A percentile compares a stretch with the other conserved stretches of the same genome.
These are phyloP conservation scores for Mixornis gularis DNA, from an alignment of 2,113 vertebrate genomes.

Conservation along the genomic window DNA sequence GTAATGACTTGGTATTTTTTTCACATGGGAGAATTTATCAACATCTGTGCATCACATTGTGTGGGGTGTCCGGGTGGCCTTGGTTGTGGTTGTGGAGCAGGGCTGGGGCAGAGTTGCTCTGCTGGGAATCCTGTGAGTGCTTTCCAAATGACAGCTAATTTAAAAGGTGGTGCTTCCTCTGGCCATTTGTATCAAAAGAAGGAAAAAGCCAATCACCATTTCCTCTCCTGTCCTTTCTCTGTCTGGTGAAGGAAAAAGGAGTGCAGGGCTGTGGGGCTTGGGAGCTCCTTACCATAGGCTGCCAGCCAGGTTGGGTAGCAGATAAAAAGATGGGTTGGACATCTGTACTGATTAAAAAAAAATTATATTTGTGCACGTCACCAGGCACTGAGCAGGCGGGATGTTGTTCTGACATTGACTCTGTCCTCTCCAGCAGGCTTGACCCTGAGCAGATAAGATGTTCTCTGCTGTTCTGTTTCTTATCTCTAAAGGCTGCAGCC, in stretches of 20 bases:
- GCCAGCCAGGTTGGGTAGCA: not conserved
- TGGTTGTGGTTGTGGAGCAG: not conserved
- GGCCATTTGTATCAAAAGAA: not conserved
- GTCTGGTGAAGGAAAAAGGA: not conserved
- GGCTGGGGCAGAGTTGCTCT: not conserved
- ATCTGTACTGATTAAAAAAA: not conserved
- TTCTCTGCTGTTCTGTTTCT: not conserved
- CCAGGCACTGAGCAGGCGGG: rapidly evolving
- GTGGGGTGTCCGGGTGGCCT: not conserved
- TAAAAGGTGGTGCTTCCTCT: conserved; percentile 1
- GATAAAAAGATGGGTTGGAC: not conserved
- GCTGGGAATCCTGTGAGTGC: not conserved
- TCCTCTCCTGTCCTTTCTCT: not conserved
- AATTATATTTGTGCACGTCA: not conserved
- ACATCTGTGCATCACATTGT: conserved; percentile 35
- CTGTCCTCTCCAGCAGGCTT: not conserved
- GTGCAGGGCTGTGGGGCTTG: not conserved
- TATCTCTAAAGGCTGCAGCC: not conserved
- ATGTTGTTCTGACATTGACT: not conserved
- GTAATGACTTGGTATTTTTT: conserved; percentile 52
- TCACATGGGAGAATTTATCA: conserved; percentile 56
- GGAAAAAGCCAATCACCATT: not conserved
- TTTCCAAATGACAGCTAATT: not conserved
- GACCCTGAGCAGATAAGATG: not conserved
- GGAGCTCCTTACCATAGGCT: not conserved